A percentile compares a stretch with the other conserved stretches of the same genome.
Evolutionary conservation across 1,140 invertebrate species (phyloP).

Genomic region (Lysiphlebus fabarum): DNA sequence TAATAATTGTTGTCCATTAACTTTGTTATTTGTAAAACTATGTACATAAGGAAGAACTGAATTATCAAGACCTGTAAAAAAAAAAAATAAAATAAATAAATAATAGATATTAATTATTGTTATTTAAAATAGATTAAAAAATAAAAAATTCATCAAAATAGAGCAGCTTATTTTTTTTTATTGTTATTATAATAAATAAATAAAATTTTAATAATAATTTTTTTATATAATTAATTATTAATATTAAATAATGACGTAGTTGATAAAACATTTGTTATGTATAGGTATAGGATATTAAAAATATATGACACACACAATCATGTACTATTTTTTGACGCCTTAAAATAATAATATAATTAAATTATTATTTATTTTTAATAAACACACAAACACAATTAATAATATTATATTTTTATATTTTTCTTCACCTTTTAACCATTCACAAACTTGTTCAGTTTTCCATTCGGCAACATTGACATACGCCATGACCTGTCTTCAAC

Average conservation of each 20-base stretch:
- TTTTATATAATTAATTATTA: background rate
- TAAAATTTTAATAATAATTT: background rate
- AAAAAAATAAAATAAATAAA: constrained; percentile 17
- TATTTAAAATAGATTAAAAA: no score
- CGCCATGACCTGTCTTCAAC: constrained; percentile 60
- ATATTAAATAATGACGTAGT: background rate
- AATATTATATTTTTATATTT: background rate
- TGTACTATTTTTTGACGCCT: background rate
- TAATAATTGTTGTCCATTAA: constrained; percentile 79
- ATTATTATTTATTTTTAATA: background rate
- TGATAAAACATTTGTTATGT: background rate
- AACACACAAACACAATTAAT: background rate
- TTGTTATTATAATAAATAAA: constrained; percentile 1
- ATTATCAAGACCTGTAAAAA: constrained; percentile 71
- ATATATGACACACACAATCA: background rate
- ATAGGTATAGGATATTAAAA: no score
- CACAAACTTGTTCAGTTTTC: constrained; percentile 88
- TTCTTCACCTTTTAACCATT: constrained; percentile 83
- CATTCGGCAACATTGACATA: constrained; percentile 89
- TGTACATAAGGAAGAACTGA: constrained; percentile 77
- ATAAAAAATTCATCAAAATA: constrained; percentile 13
- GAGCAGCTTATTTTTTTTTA: background rate
- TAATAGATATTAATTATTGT: constrained; percentile 12
- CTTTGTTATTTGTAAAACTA: constrained; percentile 74
- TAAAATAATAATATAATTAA: background rate